Percentiles rank a stretch among this genome's conserved stretches.
Conservation (phyloP, 1,140 invertebrate species). For the Caenorhabditis remanei region DNA sequence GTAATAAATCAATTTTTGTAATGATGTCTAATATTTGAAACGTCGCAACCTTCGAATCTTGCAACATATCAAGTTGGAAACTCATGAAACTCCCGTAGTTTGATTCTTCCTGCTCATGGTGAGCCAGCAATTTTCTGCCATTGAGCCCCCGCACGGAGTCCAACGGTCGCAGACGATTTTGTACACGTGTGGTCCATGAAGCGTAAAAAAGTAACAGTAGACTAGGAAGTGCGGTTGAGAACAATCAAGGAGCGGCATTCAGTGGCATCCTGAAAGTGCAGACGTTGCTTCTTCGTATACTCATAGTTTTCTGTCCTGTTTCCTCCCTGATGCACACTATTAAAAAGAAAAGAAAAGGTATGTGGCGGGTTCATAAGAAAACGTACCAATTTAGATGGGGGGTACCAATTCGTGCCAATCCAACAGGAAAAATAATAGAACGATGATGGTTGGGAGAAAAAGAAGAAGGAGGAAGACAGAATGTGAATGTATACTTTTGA, state of each 20-base stretch:
- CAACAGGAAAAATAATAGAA: slow-evolving; percentile 54
- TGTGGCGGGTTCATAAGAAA: slow-evolving; percentile 5
- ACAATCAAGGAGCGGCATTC: slow-evolving; percentile 50
- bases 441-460: slow-evolving; percentile 14
- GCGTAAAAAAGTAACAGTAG: slow-evolving; percentile 55
- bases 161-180: slow-evolving; percentile 54
- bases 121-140: slow-evolving; percentile 22
- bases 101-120: neutral
- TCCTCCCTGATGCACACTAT: slow-evolving; percentile 37
- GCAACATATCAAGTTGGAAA: neutral
- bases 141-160: slow-evolving; percentile 24
- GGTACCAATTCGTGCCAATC: slow-evolving; percentile 50
- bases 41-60: neutral
- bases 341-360: slow-evolving; percentile 47
- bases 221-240: slow-evolving; percentile 56
- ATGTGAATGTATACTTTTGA: slow-evolving; percentile 51
- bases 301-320: neutral
- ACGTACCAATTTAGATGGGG: slow-evolving; percentile 33
- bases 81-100: neutral
- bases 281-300: neutral
- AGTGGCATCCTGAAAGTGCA: slow-evolving; percentile 41
- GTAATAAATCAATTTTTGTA: slow-evolving; percentile 34
- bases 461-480: neutral
- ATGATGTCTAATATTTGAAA: neutral
- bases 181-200: slow-evolving; percentile 45